Percentiles rank a stretch among this genome's conserved stretches.
These are phyloP conservation scores for Willowsia nigromaculata DNA, from an alignment of 2,888 invertebrate genomes.

Conservation along the genomic window DNA sequence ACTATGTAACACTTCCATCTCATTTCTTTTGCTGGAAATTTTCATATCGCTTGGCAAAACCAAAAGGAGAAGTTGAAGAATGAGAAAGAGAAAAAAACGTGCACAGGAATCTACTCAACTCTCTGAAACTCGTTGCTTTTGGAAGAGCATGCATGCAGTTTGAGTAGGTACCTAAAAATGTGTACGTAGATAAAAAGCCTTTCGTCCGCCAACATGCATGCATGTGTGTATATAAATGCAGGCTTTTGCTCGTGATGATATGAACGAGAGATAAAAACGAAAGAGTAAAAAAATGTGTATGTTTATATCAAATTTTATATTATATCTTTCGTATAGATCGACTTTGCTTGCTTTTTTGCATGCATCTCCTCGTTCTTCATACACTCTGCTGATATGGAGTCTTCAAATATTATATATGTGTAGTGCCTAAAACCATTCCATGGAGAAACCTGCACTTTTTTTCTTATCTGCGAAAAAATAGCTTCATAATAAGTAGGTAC, in stretches of 20 bases:
- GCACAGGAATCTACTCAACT: conserved; percentile 54
- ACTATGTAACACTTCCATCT: neutral
- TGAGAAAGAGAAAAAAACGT: conserved; percentile 49
- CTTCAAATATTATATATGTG: conserved; percentile 1
- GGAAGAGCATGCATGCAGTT: conserved; percentile 63
- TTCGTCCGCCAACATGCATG: conserved; percentile 32
- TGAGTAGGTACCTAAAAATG: conserved; percentile 65
- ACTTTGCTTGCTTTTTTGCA: conserved; percentile 41
- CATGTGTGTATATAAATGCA: neutral
- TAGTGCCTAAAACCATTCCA: neutral
- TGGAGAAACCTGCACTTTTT: conserved; percentile 48
- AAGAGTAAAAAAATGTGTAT: neutral
- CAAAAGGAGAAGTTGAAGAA: neutral
- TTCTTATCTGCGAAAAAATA: conserved; percentile 25
- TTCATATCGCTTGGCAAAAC: neutral
- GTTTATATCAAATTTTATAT: neutral
- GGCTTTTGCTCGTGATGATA: conserved; percentile 17
- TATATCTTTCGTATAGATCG: neutral
- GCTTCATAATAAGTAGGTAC: neutral
- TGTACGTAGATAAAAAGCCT: neutral
- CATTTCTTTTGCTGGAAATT: conserved; percentile 30
- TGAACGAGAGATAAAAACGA: conserved; percentile 26
- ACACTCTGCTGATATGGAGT: neutral
- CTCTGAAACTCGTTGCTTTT: too few relatives aligned
- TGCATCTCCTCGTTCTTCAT: conserved; percentile 16